Evolutionary conservation across 2,113 vertebrate genomes (phyloP).

Genomic region (Elephas maximus): DNA sequence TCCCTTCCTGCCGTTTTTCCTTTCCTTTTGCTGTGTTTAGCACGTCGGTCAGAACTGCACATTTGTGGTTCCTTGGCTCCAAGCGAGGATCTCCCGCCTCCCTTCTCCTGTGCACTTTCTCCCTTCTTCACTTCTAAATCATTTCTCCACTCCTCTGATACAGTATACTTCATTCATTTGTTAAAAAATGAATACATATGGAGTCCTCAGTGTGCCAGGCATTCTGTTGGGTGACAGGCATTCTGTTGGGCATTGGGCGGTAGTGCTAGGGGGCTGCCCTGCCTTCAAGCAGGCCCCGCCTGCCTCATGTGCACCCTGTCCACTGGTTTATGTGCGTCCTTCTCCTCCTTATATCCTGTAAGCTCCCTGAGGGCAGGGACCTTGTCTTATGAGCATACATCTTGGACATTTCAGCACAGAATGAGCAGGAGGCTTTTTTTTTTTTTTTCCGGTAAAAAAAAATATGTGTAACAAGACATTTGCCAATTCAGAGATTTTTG

Average conservation of each 20-base stretch:
- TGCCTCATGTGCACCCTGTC: rapidly evolving
- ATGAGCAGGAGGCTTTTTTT: not conserved
- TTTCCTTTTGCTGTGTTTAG: not conserved
- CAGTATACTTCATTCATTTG: not conserved
- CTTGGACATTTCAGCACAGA: not conserved
- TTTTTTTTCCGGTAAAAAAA: not conserved
- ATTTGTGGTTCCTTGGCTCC: not conserved
- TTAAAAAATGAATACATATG: not conserved
- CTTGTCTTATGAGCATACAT: not conserved
- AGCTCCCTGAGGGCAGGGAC: not conserved
- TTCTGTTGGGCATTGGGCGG: not conserved
- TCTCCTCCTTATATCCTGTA: too few species aligned
- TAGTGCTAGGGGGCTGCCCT: rapidly evolving
- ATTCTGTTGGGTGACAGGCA: too few species aligned
- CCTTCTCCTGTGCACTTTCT: not conserved
- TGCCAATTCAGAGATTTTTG: not conserved
- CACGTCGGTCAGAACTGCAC: not conserved
- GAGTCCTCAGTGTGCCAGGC: not conserved
- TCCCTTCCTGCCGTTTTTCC: not conserved
- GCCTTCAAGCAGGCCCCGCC: rapidly evolving
- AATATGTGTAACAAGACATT: not conserved
- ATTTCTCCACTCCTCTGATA: not conserved
- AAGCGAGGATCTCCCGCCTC: rapidly evolving
- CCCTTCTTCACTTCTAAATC: not conserved
- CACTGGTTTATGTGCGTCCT: not conserved